These are phyloP conservation scores for Centropyge bicolor DNA, from an alignment of 2,797 vertebrate genomes.

Conservation along the genomic window DNA sequence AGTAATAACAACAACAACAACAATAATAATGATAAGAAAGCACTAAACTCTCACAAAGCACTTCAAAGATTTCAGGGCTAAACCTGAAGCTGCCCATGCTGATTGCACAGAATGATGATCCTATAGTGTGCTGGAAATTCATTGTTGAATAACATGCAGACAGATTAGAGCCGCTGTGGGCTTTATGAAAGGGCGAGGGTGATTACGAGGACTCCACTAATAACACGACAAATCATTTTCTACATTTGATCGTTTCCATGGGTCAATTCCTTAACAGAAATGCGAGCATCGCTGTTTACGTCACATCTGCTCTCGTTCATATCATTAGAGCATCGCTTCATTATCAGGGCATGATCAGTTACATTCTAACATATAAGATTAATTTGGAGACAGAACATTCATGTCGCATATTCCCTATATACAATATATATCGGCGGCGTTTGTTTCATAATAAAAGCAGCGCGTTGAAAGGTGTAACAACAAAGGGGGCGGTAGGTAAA, in stretches of 20 bases:
- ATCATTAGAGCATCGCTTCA: conserved; percentile 1
- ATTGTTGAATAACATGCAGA: neutral
- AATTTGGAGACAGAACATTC: neutral
- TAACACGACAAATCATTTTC: neutral
- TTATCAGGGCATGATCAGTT: neutral
- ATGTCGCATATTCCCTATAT: no score
- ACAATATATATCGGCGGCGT: neutral
- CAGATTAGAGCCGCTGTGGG: neutral
- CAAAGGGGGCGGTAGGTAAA: conserved; percentile 62
- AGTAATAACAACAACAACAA: neutral
- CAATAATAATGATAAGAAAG: neutral
- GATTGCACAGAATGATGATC: neutral
- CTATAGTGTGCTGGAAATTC: neutral
- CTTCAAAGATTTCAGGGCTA: no score
- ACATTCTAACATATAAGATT: neutral
- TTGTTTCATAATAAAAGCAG: neutral
- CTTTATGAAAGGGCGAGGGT: neutral
- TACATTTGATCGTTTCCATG: neutral
- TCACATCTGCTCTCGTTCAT: neutral
- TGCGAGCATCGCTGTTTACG: neutral
- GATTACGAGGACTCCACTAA: neutral
- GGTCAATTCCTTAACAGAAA: neutral
- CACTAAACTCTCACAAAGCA: neutral
- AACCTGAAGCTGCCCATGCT: neutral
- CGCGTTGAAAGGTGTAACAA: conserved; percentile 22